Conservation (phyloP, 1,140 invertebrate genomes). For the Achatina immaculata region DNA sequence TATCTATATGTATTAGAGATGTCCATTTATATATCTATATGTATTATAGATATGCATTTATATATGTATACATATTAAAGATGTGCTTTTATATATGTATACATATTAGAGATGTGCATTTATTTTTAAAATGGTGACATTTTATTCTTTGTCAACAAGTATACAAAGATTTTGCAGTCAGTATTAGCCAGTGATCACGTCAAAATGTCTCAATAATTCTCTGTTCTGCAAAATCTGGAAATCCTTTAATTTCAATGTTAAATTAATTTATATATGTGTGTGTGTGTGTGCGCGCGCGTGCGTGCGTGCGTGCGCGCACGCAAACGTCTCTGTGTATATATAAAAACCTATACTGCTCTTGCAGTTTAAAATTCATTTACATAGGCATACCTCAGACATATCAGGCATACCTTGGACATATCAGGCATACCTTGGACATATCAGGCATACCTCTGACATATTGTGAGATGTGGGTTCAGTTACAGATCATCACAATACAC, state of each 20-base stretch:
- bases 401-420: too few species aligned
- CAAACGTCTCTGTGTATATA: too few species aligned
- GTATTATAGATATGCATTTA: constrained; percentile 17
- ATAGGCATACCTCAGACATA: too few species aligned
- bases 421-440: too few species aligned
- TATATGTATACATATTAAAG: constrained; percentile 6
- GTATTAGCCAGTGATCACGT: constrained; percentile 61
- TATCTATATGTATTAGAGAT: constrained; percentile 19
- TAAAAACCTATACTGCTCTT: too few species aligned
- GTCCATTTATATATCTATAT: constrained; percentile 17
- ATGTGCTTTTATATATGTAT: neutral
- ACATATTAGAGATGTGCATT: constrained; percentile 52
- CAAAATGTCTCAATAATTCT: constrained; percentile 47
- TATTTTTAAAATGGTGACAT: constrained; percentile 67
- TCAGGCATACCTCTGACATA: too few species aligned
- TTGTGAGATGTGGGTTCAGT: too few species aligned
- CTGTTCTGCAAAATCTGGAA: constrained; percentile 63
- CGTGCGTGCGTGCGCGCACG: too few species aligned
- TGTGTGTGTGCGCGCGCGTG: constrained; percentile 44
- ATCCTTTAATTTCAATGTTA: neutral
- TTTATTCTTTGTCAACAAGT: constrained; percentile 57
- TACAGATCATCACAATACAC: too few species aligned
- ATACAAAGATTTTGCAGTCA: constrained; percentile 19
- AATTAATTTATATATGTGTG: constrained; percentile 18
- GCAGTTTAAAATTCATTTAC: too few species aligned